Conservation (phyloP, 2,113 vertebrate genomes). For the Rhinolophus sinicus region DNA sequence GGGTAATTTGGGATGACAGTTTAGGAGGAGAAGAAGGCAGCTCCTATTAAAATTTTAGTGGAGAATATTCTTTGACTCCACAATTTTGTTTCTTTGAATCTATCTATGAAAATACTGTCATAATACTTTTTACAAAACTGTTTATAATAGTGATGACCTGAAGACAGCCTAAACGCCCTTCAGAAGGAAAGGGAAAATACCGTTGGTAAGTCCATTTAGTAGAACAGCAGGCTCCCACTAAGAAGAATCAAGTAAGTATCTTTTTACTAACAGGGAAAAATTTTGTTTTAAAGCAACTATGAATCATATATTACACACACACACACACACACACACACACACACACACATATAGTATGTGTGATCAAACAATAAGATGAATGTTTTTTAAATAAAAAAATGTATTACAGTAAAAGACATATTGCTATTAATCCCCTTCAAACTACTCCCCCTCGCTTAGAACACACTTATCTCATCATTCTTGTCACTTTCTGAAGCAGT, state of each 20-base stretch:
- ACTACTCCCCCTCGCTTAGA: no score
- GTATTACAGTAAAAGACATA: no score
- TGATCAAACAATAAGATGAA: no score
- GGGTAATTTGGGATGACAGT: neutral
- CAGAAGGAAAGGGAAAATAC: neutral
- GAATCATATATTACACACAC: neutral
- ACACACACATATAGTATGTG: no score
- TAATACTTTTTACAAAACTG: neutral
- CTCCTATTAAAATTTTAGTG: neutral
- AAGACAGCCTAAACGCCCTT: neutral
- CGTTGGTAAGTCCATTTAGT: neutral
- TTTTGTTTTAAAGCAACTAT: neutral
- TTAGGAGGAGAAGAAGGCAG: neutral
- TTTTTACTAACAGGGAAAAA: neutral
- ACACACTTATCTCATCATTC: no score
- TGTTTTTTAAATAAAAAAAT: no score
- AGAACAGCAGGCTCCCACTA: neutral
- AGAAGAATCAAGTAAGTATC: neutral
- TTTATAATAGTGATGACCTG: neutral
- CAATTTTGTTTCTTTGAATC: neutral
- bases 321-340: no score
- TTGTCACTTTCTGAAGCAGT: no score
- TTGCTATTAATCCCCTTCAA: no score
- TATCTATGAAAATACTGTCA: neutral
- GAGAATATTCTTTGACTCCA: neutral